These are phyloP conservation scores for Sebastes cheni DNA, from an alignment of 2,797 vertebrate genomes.

Conservation along the genomic window DNA sequence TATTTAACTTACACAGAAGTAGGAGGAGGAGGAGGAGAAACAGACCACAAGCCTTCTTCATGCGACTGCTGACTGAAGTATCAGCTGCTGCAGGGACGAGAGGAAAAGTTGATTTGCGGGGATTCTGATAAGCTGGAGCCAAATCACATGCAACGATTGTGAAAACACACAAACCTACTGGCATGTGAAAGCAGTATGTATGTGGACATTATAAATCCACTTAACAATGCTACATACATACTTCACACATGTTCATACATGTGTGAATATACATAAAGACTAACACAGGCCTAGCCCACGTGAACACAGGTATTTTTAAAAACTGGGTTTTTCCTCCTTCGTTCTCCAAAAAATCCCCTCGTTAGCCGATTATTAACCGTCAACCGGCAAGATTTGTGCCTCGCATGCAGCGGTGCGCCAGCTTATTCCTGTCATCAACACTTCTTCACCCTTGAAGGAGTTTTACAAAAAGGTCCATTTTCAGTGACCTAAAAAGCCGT, in stretches of 20 bases:
- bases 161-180: slow-evolving; percentile 4
- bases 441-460: neutral
- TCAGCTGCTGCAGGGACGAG: slow-evolving; percentile 47
- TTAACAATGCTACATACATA: neutral
- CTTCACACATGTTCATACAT: neutral
- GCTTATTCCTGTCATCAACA: no score
- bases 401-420: no score
- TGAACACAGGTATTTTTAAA: no score
- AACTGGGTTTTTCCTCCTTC: no score
- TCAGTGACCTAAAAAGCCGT: no score
- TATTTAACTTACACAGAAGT: slow-evolving; percentile 65
- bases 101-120: neutral
- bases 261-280: neutral
- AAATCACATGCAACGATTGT: slow-evolving; percentile 29
- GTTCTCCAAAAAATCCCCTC: no score
- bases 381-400: no score
- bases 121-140: slow-evolving; percentile 38
- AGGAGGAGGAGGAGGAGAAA: slow-evolving; percentile 50
- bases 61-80: slow-evolving; percentile 1
- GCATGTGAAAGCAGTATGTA: neutral
- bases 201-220: neutral
- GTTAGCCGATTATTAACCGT: no score
- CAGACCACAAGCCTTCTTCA: slow-evolving; percentile 51
- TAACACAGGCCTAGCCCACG: neutral
- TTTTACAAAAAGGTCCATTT: neutral